Evolutionary conservation across 92 coral and sea anemone species (phyloP), one percentile per base, ranked within the genome.

Genomic region (Paragorgia papillata): DNA sequence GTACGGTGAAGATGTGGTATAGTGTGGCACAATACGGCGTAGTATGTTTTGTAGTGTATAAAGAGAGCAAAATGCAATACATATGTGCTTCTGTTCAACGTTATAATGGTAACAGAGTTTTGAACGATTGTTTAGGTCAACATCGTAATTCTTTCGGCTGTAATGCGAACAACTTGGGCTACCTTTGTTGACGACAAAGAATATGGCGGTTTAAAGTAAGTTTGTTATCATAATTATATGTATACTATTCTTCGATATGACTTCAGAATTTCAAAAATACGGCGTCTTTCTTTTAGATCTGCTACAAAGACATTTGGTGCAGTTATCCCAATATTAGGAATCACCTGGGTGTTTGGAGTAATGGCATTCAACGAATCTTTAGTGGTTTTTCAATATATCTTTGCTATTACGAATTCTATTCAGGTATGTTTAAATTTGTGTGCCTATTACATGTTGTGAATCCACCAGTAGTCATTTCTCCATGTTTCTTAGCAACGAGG

Each of bases 151-250:
- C 84, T 90, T 14, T 22, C 74, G 28, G 57, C 83, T 64, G 88
- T 82, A 9, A 73, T 90, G 78, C 49, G 87, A 68, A 90, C 88
- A 0, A 87, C 96, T 17, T 70, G 77, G 77, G 51, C 62, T 22
- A 70, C 77, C 29, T 70, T 70, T 54, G 77, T 70, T 51, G 63
- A 70, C 20, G 77, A 70, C 63, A 70, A 70, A 70, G 77, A 70
- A 34, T 70, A 29, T 25, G 50, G 77, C 31, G 77, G 77, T 8
- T 70, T 70, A 20, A 70, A 53, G 77, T 70, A 31, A 70, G 74
- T n/a, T n/a, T n/a, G n/a, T n/a, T n/a, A n/a, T n/a, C n/a, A 35
- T 28, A 30, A 19, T 37, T 37, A 12, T 4, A 12, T 37, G 5
- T 4, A 37, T 4, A 12, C 6, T 4, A 37, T 37, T 4, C 43